Base-by-base conservation (phyloP, 2,113 vertebrate species). In the Heptranchias perlo region DNA sequence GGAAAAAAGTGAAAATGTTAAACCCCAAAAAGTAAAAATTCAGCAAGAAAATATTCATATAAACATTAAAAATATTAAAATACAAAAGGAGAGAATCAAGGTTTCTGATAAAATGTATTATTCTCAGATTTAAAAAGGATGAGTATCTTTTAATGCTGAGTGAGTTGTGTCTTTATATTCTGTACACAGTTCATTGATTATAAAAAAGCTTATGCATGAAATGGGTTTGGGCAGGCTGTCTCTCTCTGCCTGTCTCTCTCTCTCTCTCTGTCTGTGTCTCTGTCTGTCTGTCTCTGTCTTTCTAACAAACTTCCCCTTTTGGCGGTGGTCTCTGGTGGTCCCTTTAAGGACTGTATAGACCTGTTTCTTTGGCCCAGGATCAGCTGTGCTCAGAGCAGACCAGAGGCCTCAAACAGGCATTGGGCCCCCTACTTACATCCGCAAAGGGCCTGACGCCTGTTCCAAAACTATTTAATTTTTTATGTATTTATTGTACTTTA, bases 61-160 rank as follows among this genome's bases (percentile, higher is more conserved):
- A 64, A 89, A 25, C 52, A 92, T 92, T 39, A 25, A 64, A 47
- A 67, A 58, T 84, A 73, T 78, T 39, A 96, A n/a, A 52, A 76
- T n/a, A 62, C 49, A 78, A 73, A 97, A 86, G 94, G 96, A 97
- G 96, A 95, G 96, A 73, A 96, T 96, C 96, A 96, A 97, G 96
- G 96, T 96, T 28, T 96, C 94, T 89, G 4, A 35, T 11, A 76
- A 76, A 35, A n/a, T 61, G 31, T 54, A 10, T 91, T 58, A 62
- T 64, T 93, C 58, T 93, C n/a, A 23, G 35, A 6, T 39, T 82
- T 82, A 44, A 82, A 82, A 82, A 44, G n/a, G 18, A 62, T 39
- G 1, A 35, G 28, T n/a, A 18, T 62, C 31, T 92, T n/a, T 52
- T 92, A 64, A 14, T 62, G n/a, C 89, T 21, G 89, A 93, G 44